Evolutionary conservation across 2,888 invertebrate genomes (phyloP), one percentile per base, ranked within the genome.

Genomic region (Parnassius orleans): DNA sequence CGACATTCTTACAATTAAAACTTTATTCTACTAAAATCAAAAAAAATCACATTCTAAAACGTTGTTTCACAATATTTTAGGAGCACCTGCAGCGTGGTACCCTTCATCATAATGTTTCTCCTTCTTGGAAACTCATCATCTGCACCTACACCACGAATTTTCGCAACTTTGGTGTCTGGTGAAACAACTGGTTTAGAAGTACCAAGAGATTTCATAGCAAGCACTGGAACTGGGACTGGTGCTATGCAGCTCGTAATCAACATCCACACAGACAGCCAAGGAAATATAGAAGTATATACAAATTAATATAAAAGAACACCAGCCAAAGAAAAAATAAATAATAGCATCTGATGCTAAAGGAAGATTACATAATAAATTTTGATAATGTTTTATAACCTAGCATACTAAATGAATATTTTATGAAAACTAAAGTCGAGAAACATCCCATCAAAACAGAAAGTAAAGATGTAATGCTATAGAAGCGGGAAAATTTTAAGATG

Each of bases 171-270:
- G 65, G 79, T 88, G 10, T 79, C 88, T 5, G 83, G 80, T 1
- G 82, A 80, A 60, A 91, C 91, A 41, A 87, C 84, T 0, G 90
- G 90, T 0, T 63, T 91, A 19, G 91, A 90, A 62, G 73, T 90
- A 9, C 91, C 91, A 0, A 76, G 68, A 19, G 84, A 83, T 43
- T 76, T 86, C 2, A 76, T 86, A 33, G 83, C 85, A 0, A 84
- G 86, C 2, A 79, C 78, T 0, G 86, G 83, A 0, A 70, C 71
- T 1, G 86, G 85, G 3, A 77, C 77, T 0, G 90, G 89, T 0
- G 80, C 88, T 2, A 71, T 90, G 57, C 91, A 91, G 54, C 70
- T 91, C 1, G 90, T 90, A 14, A 75, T 91, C 33, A 90, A 90
- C 61, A 81, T 90, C 5, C 85, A 83, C 43, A 90, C 91, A 0